Base-by-base conservation (phyloP, 1,140 invertebrate species). In the Bombus confusus region DNA sequence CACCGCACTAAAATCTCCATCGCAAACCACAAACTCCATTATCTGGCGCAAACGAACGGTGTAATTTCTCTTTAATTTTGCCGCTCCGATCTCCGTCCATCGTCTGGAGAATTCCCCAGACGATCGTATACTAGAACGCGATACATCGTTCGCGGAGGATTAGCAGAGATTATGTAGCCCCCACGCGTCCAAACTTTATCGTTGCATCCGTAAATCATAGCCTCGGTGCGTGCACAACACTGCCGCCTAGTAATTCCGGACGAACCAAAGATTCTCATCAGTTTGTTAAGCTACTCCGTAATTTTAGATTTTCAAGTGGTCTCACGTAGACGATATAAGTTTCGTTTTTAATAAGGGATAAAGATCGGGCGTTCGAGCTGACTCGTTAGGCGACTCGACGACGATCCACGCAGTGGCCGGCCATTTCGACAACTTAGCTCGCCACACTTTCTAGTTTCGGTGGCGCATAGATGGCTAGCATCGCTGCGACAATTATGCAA, bases 401-500 rank as follows among this genome's bases (percentile, higher is more conserved):
- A 64, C 73, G 80, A 75, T 64, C 47, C 59, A 41, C 57, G 62
- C 57, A 59, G 12, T 25, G 52, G 47, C 52, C 52, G 22, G 39
- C 52, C 71, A 47, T 83, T 83, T 80, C n/a, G 76, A 34, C 69
- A 82, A 86, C 47, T 86, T 80, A 73, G 41, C 34, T 34, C 71
- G 73, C 59, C 59, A 13, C 72, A 87, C 77, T 80, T 79, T 79
- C 74, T 43, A 79, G 75, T 25, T 73, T 77, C 34, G 10, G 28
- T 47, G 66, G 25, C 73, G 22, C 66, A 72, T 66, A 59, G 47
- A 85, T 41, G 77, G 72, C 64, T 18, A 59, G 34, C 59, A 68
- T 88, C 87, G 84, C 81, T 71, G 79, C 62, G 47, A 81, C 85
- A 90, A 89, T 91, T 91, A 91, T 91, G 87, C 88, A 72, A 37